Conservation (phyloP, 2,113 vertebrate species). For the Kobus ellipsiprymnus region DNA sequence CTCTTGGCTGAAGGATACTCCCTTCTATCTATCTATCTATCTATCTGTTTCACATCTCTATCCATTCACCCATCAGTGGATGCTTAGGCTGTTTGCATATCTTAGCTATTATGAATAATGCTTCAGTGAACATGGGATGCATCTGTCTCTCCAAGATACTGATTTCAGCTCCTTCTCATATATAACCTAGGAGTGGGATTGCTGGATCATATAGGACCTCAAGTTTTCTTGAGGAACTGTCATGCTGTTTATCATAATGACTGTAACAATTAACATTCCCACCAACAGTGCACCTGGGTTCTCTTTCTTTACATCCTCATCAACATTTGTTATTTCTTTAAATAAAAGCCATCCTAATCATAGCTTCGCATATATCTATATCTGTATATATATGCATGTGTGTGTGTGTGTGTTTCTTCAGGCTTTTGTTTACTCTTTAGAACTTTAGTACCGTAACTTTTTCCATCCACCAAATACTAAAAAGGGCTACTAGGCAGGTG, state of each 20-base stretch:
- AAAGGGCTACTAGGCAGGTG: neutral
- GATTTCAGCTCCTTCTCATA: neutral
- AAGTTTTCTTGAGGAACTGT: neutral
- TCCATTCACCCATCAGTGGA: neutral
- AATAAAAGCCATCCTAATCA: neutral
- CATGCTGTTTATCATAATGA: neutral
- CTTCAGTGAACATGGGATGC: neutral
- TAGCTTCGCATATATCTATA: neutral
- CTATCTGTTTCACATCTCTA: neutral
- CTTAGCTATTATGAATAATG: neutral
- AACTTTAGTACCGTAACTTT: neutral
- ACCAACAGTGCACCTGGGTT: neutral
- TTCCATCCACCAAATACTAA: neutral
- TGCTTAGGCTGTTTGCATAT: neutral
- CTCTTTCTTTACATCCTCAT: neutral
- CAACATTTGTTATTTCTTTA: neutral
- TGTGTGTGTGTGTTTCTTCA: neutral
- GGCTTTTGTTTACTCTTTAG: neutral
- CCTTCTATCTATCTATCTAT: neutral
- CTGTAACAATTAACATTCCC: neutral
- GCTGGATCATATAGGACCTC: neutral
- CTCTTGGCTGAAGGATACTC: neutral
- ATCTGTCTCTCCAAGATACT: neutral
- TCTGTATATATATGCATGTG: fast-evolving
- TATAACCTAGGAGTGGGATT: neutral